Base-by-base conservation (phyloP, 2,797 vertebrate genomes). In the Pangasius krempfi region DNA sequence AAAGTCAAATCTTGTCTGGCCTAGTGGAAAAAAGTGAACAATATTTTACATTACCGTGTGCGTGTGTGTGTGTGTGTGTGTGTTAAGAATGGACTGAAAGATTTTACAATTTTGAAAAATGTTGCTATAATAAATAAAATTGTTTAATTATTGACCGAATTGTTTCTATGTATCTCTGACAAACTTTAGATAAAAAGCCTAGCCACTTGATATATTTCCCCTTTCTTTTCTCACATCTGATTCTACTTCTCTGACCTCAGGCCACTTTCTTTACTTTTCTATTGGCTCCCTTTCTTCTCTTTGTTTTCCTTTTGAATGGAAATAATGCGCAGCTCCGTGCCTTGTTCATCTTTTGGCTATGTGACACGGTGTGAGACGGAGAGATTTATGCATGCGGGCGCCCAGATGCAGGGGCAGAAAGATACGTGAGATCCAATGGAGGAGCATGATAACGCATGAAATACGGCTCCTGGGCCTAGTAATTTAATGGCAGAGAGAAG, bases 401-500 rank as follows among this genome's bases (percentile, higher is more conserved):
- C 95, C 95, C 96, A 97, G 96, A 98, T 97, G 96, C 95, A 95
- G 96, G 94, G 88, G 88, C 81, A 87, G 91, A 89, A 64, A 90
- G 97, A 98, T 97, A 96, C 93, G 95, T 93, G 92, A 97, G 96
- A 98, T 97, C 97, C 98, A 97, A 97, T 97, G 96, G 96, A 97
- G 96, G 95, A 93, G 95, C 94, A 95, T 96, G 97, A 97, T 97
- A 97, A 97, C 96, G 95, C 95, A 95, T 97, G 97, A 97, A 97
- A 97, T 97, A 98, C 95, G 95, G 96, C 96, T 96, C 94, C 94
- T 92, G 89, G 91, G 93, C 95, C 96, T 96, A 95, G 94, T 97
- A 97, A 97, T 97, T 97, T 97, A 97, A 98, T 96, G 96, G 96
- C 95, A 94, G 95, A 96, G 96, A 96, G 97, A 97, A 97, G 96